These are phyloP conservation scores for Diacarnus erythraeanus DNA, from an alignment of 37 sponge, comb jelly and placozoan genomes.

Conservation along the genomic window DNA sequence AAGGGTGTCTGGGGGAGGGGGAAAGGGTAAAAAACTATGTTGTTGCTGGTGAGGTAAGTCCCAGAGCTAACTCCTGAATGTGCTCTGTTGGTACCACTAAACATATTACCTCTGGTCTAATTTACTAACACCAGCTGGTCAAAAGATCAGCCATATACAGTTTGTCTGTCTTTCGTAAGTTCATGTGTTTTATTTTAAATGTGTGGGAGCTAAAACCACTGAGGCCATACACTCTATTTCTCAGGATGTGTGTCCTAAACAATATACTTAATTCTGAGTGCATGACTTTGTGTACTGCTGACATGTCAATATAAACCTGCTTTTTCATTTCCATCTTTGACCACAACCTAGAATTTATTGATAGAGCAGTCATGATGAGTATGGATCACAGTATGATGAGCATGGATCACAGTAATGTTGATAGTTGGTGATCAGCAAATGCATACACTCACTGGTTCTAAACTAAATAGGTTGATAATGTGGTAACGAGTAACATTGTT, in stretches of 20 bases:
- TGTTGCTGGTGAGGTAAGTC: neutral
- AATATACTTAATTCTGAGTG: neutral
- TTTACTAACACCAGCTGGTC: conserved; percentile 1
- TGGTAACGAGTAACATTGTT: no score
- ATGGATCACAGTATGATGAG: neutral
- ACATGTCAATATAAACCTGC: neutral
- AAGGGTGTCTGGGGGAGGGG: neutral
- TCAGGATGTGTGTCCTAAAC: neutral
- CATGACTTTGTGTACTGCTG: neutral
- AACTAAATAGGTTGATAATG: no score
- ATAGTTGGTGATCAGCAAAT: no score
- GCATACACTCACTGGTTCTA: no score
- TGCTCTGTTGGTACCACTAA: conserved; percentile 5
- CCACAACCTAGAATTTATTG: neutral
- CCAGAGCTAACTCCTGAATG: neutral
- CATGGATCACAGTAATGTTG: neutral
- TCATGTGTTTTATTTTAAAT: no score
- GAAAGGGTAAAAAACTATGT: neutral
- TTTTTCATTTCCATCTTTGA: neutral
- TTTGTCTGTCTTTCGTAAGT: no score
- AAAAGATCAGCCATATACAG: neutral
- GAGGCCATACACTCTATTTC: neutral
- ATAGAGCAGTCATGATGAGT: neutral
- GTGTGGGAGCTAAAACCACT: neutral
- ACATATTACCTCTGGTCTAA: neutral